These are phyloP conservation scores for Cinclus mexicanus DNA, from an alignment of 2,113 vertebrate species.

Conservation along the genomic window DNA sequence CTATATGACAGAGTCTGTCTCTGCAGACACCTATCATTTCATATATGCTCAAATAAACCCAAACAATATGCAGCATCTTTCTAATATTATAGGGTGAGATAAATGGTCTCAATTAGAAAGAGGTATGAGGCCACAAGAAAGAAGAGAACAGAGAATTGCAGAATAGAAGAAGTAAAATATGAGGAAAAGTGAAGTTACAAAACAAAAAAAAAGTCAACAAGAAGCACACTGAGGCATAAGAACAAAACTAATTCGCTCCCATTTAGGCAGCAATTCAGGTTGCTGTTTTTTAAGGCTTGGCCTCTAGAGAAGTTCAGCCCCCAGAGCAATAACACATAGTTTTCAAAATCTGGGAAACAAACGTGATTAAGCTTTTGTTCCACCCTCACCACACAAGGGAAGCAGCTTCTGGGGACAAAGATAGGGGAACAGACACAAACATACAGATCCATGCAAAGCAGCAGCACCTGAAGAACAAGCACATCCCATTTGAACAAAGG, in stretches of 20 bases:
- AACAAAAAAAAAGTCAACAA: not conserved
- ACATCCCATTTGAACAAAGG: rapidly evolving
- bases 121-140: not conserved
- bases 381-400: not conserved
- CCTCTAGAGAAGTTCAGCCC: not conserved
- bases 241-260: not conserved
- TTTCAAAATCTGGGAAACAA: not conserved
- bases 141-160: not conserved
- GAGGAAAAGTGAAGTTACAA: not conserved
- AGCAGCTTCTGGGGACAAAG: not conserved
- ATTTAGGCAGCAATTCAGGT: not conserved
- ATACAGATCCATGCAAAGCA: not conserved
- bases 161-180: not conserved
- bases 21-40: not conserved
- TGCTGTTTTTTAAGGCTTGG: not conserved
- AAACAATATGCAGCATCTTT: not conserved
- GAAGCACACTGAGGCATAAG: not conserved
- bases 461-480: not conserved
- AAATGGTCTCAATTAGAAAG: not conserved
- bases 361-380: not conserved
- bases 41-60: not conserved
- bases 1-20: not conserved
- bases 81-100: not conserved
- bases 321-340: not conserved
- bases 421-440: not conserved